Conservation (phyloP, 2,797 vertebrate species). For the Psittacula derbiana region DNA sequence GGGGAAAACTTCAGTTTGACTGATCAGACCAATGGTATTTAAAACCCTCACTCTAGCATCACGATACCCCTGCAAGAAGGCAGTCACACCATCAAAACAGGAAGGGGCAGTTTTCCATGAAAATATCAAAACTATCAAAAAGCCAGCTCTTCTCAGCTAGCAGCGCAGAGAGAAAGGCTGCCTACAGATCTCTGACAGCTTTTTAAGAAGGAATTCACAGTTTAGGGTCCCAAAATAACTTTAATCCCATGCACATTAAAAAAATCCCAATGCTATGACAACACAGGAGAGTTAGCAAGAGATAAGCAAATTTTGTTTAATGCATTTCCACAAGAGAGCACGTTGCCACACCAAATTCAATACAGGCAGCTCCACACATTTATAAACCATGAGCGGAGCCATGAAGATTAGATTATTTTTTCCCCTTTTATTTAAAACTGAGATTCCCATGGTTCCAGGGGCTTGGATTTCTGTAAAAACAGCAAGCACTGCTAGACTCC, state of each 20-base stretch:
- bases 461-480: neutral
- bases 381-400: neutral
- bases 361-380: neutral
- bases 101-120: neutral
- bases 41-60: neutral
- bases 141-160: neutral
- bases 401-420: neutral
- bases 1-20: neutral
- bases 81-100: neutral
- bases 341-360: neutral
- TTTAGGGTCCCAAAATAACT: constrained; percentile 36
- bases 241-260: neutral
- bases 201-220: constrained; percentile 27
- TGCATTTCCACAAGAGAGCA: neutral
- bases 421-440: neutral
- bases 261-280: constrained; percentile 3
- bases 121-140: neutral
- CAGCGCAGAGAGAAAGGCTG: neutral
- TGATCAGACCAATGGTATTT: neutral
- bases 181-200: neutral
- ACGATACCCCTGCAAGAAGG: neutral
- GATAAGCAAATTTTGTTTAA: constrained; percentile 9
- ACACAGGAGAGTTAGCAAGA: neutral
- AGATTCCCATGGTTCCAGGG: neutral
- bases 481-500: neutral